A percentile compares a stretch with the other conserved stretches of the same genome.
phyloP scores from a whole-genome alignment of 1,140 invertebrate species.

The Harlomillsia oculata region DNA sequence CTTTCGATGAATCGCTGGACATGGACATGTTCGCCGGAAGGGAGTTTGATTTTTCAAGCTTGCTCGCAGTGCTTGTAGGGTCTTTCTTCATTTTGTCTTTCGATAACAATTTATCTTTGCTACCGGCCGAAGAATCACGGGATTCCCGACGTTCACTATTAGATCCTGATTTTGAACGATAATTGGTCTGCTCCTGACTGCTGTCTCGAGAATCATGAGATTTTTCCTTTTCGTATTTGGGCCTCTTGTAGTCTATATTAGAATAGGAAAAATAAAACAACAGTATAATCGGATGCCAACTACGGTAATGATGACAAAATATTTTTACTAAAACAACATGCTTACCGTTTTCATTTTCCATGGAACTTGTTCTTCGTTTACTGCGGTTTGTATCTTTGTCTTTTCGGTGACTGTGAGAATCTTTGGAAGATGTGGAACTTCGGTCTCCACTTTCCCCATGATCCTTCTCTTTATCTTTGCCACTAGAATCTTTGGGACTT shows the following conservation, averaged over 20 bases:
- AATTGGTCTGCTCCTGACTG: conserved; percentile 8
- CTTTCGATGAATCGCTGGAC: not conserved
- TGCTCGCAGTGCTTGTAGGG: too few species aligned
- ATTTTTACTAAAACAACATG: not conserved
- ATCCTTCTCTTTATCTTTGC: conserved; percentile 36
- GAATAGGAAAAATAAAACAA: too few species aligned
- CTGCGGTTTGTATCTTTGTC: conserved; percentile 29
- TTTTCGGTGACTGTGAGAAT: conserved; percentile 25
- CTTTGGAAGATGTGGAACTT: conserved; percentile 15
- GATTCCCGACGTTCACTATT: conserved; percentile 27
- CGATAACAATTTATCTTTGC: conserved; percentile 5
- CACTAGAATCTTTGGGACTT: too few species aligned
- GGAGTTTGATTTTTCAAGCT: too few species aligned
- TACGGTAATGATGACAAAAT: too few species aligned
- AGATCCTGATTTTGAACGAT: conserved; percentile 11
- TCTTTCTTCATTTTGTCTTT: conserved; percentile 19
- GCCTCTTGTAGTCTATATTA: conserved; percentile 15
- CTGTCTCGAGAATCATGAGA: conserved; percentile 2
- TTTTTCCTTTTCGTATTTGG: conserved; percentile 15
- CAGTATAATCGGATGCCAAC: too few species aligned
- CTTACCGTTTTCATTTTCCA: conserved; percentile 31
- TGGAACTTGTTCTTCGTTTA: conserved; percentile 27
- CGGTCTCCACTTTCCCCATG: conserved; percentile 34
- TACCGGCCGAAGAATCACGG: conserved; percentile 19
- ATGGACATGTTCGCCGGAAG: too few species aligned